Evolutionary conservation across 1,140 invertebrate genomes (phyloP), one percentile per base, ranked within the genome.

Genomic region (Ctenoplectra terminalis): DNA sequence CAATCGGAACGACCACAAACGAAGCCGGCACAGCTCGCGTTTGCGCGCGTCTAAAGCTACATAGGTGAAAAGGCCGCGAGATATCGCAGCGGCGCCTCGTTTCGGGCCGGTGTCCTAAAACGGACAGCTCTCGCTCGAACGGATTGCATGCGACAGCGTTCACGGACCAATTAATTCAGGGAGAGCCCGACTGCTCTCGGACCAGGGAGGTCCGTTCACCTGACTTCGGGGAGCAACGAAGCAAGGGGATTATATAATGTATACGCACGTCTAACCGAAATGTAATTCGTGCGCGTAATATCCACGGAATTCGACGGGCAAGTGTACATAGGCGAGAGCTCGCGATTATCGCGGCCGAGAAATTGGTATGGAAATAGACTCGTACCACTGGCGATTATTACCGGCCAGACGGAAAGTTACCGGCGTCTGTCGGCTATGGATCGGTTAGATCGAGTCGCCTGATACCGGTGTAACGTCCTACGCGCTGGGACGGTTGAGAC

Each of bases 141-240:
- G 26, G 20, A 69, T 50, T 40, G 73, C 46, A 60, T 63, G 13
- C n/a, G 67, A 17, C 31, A 9, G 26, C 34, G 64, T 77, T 77
- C 75, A 69, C 75, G 75, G 64, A 58, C 64, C 75, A 77, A 77
- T 77, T 77, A 77, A 77, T 77, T 58, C 64, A 70, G 52, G 5
- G 52, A 48, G n/a, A n/a, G 13, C 37, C 29, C 34, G 29, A 20
- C 9, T 43, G 66, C 52, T 69, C n/a, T n/a, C n/a, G n/a, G n/a
- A n/a, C n/a, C n/a, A n/a, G n/a, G 61, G 20, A 29, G n/a, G 61
- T n/a, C 52, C 52, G 64, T 77, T 77, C 75, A 77, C 75, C 64
- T 77, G 63, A 56, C 61, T 26, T n/a, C n/a, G 17, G 20, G 15
- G 23, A 26, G 64, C 29, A 69, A 70, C 58, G 26, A 37, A 77